A percentile compares a stretch with the other conserved stretches of the same genome.
phyloP scores from a whole-genome alignment of 2,888 invertebrate species.

The Xestia c-nigrum region DNA sequence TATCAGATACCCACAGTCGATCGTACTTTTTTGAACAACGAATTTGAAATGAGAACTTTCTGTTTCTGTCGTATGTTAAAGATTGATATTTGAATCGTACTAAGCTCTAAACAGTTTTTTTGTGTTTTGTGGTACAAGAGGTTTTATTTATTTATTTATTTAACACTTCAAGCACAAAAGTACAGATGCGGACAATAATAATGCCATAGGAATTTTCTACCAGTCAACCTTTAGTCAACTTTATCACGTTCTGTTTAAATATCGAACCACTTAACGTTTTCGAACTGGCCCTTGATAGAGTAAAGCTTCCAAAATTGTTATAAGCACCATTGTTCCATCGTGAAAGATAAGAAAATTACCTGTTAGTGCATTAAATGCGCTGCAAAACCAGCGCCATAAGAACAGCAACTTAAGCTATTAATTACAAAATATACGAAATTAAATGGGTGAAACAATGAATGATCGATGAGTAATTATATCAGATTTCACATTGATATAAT shows the following conservation, averaged over 20 bases:
- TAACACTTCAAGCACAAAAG: too few relatives aligned
- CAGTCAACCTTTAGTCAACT: too few relatives aligned
- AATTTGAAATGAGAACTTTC: too few relatives aligned
- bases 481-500: slow-evolving; percentile 50
- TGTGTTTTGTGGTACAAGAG: neutral
- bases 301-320: neutral
- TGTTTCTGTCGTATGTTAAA: neutral
- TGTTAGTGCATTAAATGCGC: neutral
- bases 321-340: neutral
- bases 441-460: slow-evolving; percentile 38
- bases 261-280: neutral
- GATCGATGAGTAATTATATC: slow-evolving; percentile 37
- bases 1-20: neutral
- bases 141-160: too few relatives aligned
- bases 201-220: too few relatives aligned
- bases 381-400: neutral
- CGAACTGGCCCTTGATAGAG: neutral
- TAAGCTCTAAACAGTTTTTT: neutral
- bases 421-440: slow-evolving; percentile 27
- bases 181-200: too few relatives aligned
- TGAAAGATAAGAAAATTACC: neutral
- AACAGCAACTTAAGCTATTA: neutral
- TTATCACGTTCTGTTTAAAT: neutral
- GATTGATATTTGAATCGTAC: neutral
- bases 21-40: neutral